These are phyloP conservation scores for Malurus melanocephalus DNA, from an alignment of 2,113 vertebrate species.

Conservation along the genomic window DNA sequence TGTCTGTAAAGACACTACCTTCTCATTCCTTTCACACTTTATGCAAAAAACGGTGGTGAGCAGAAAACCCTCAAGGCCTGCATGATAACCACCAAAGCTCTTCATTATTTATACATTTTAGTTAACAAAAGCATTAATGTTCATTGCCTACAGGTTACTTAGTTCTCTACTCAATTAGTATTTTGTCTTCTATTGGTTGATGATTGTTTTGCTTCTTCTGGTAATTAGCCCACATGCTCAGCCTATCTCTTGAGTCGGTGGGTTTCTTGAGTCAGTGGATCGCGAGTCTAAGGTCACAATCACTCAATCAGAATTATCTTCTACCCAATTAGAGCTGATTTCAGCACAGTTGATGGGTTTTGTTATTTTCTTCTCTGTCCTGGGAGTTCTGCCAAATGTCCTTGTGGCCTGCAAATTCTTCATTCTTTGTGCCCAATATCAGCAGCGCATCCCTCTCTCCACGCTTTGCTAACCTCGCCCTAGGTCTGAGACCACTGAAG, in stretches of 20 bases:
- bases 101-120: neutral
- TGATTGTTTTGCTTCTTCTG: no score
- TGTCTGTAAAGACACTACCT: no score
- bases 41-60: neutral
- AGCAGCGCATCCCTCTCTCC: neutral
- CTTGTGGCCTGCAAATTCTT: neutral
- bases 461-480: neutral
- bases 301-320: neutral
- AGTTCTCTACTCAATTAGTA: neutral
- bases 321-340: neutral
- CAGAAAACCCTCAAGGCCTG: neutral
- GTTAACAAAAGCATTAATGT: neutral
- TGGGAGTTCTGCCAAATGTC: neutral
- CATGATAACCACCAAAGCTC: no score
- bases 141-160: neutral
- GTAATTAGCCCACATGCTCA: no score
- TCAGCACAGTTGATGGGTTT: neutral
- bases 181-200: neutral
- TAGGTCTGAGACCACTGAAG: neutral
- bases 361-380: neutral
- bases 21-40: no score
- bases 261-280: neutral
- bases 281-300: rapidly evolving
- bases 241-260: neutral
- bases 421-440: rapidly evolving